These are phyloP conservation scores for Peromyscus californicus DNA, from an alignment of 2,113 vertebrate species.

Conservation along the genomic window DNA sequence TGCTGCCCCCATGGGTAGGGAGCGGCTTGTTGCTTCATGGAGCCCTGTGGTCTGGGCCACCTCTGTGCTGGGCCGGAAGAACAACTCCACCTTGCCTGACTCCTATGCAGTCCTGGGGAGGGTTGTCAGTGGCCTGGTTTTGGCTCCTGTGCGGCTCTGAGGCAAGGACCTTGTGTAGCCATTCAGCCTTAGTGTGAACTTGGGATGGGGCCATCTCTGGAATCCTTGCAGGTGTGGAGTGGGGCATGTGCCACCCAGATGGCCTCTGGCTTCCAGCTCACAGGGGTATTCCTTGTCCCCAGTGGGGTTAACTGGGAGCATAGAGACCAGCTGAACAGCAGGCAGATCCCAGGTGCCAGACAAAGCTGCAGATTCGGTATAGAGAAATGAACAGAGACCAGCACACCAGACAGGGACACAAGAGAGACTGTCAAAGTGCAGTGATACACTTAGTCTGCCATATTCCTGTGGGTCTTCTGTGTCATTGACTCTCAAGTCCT, in stretches of 20 bases:
- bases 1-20: background rate
- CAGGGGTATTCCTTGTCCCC: background rate
- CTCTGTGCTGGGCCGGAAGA: background rate
- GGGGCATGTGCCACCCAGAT: rapidly evolving
- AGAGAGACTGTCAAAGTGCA: background rate
- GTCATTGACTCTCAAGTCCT: no score
- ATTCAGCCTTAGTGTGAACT: rapidly evolving
- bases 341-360: rapidly evolving
- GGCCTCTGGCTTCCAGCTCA: background rate
- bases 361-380: background rate
- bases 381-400: background rate
- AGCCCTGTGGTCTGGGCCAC: background rate
- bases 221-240: rapidly evolving
- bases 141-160: background rate
- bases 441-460: background rate
- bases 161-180: background rate
- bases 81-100: rapidly evolving
- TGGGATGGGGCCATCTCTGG: background rate
- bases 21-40: background rate
- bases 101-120: background rate
- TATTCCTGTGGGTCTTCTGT: background rate
- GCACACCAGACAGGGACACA: no score
- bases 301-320: background rate
- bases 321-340: rapidly evolving
- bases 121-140: background rate